Percentiles rank a stretch among this genome's conserved stretches.
Conservation (phyloP, 1,140 invertebrate genomes). For the Octopus sinensis region DNA sequence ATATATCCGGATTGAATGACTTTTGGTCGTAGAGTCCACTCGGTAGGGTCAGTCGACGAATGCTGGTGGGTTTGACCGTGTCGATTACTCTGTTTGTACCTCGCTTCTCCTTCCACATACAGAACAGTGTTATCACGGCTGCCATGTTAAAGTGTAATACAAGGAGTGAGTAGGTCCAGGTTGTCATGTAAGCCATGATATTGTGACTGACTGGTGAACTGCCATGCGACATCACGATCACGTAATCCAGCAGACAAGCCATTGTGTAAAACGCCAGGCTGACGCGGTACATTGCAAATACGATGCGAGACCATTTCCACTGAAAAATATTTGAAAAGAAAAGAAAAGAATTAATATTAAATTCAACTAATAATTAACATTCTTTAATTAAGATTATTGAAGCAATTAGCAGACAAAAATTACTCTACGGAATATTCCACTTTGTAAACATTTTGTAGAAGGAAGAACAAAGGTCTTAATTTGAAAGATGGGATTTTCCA, state of each 20-base stretch:
- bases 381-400: not conserved
- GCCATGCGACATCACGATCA: slow-evolving; percentile 11
- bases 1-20: not conserved
- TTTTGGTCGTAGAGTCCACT: not conserved
- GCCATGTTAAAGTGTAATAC: slow-evolving; percentile 30
- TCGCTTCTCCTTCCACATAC: slow-evolving; percentile 1
- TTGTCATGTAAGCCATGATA: slow-evolving; percentile 35
- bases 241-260: slow-evolving; percentile 13
- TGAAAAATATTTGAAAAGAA: slow-evolving; percentile 26
- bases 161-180: slow-evolving; percentile 38
- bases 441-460: too few relatives aligned
- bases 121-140: slow-evolving; percentile 18
- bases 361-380: not conserved
- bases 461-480: too few relatives aligned
- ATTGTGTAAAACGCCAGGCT: slow-evolving; percentile 25
- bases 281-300: slow-evolving; percentile 27
- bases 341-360: not conserved
- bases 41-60: not conserved
- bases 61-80: not conserved
- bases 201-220: not conserved
- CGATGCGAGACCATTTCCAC: slow-evolving; percentile 31
- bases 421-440: too few relatives aligned
- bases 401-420: too few relatives aligned
- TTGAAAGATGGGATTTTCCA: too few relatives aligned
- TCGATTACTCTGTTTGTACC: not conserved